Conservation (phyloP, 2,113 vertebrate species). For the Nycticorax nycticorax region DNA sequence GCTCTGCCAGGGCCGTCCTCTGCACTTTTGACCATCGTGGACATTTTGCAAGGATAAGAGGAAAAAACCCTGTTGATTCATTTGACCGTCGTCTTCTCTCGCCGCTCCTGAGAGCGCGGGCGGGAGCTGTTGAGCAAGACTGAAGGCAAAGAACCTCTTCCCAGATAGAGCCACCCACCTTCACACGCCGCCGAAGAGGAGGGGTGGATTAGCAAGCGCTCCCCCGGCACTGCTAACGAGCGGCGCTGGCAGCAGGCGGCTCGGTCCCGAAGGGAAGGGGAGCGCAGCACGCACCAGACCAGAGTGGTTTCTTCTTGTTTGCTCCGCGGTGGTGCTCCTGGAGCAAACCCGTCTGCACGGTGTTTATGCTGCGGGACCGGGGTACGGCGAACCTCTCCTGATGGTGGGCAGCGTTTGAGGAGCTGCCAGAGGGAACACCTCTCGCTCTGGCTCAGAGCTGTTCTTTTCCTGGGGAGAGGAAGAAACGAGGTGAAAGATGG, state of each 20-base stretch:
- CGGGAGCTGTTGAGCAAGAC: neutral
- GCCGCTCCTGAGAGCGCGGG: neutral
- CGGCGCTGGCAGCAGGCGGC: neutral
- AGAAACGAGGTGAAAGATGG: neutral
- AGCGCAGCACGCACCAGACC: accelerated
- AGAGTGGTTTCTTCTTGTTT: neutral
- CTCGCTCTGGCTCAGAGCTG: neutral
- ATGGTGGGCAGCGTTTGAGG: accelerated
- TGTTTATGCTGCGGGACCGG: neutral
- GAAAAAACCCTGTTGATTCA: neutral
- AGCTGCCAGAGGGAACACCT: neutral
- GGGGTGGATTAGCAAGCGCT: neutral
- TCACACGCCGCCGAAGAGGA: neutral
- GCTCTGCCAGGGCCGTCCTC: accelerated
- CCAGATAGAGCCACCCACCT: neutral
- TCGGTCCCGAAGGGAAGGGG: neutral
- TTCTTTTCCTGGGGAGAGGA: neutral
- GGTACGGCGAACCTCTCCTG: neutral
- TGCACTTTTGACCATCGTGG: neutral
- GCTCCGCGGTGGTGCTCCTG: neutral
- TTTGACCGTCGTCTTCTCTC: neutral
- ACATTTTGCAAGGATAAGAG: neutral
- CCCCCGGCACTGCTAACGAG: neutral
- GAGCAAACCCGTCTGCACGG: neutral
- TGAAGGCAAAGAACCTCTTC: neutral